Conservation (phyloP, 2,888 invertebrate genomes). For the Cephus pulcher region DNA sequence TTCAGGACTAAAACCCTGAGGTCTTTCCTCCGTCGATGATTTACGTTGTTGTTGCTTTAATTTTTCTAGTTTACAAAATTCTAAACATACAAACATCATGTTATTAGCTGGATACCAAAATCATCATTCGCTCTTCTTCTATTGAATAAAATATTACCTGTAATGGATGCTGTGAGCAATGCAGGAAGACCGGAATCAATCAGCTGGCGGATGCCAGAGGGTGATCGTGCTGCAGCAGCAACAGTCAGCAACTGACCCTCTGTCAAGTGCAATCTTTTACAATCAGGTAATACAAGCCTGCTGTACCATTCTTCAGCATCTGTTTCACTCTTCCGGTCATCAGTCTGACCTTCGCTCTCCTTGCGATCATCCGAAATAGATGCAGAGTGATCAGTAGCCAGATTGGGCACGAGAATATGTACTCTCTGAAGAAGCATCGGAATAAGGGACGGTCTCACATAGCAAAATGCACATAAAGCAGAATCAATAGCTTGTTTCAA, state of each 20-base stretch:
- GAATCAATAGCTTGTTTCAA: constrained; percentile 89
- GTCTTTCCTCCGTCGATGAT: constrained; percentile 36
- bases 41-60: constrained; percentile 33
- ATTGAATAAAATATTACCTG: constrained; percentile 30
- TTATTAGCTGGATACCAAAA: background rate
- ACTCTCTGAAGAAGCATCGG: constrained; percentile 79
- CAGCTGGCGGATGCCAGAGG: constrained; percentile 79
- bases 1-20: constrained; percentile 26
- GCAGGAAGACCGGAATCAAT: constrained; percentile 81
- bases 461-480: constrained; percentile 87
- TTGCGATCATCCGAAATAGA: constrained; percentile 73
- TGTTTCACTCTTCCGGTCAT: constrained; percentile 75
- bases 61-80: constrained; percentile 55
- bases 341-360: constrained; percentile 74
- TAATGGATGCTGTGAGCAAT: constrained; percentile 73
- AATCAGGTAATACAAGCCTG: constrained; percentile 70
- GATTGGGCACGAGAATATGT: constrained; percentile 72
- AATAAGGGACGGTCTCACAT: constrained; percentile 83
- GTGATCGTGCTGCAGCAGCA: constrained; percentile 84
- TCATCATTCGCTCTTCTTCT: background rate
- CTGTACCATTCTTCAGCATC: constrained; percentile 71
- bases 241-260: constrained; percentile 80
- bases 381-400: constrained; percentile 68
- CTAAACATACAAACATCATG: constrained; percentile 29
- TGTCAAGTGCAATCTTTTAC: constrained; percentile 70